Percentiles rank a stretch among this genome's conserved stretches.
phyloP scores from a whole-genome alignment of 2,113 vertebrate species.

The Hirundichthys speculiger region DNA sequence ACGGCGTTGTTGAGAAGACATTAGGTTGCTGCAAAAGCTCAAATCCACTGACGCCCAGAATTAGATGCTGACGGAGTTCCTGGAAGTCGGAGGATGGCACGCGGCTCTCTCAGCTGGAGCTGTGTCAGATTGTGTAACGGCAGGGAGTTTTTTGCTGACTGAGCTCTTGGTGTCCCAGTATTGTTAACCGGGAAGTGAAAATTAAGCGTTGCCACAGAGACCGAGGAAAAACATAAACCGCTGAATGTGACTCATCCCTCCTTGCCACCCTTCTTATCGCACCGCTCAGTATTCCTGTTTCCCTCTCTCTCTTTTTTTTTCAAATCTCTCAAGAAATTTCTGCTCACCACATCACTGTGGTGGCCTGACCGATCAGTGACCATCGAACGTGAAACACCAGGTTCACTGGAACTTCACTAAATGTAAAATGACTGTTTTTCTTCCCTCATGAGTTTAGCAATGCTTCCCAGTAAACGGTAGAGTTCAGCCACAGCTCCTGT shows the following conservation, averaged over 20 bases:
- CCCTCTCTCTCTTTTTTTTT: background rate
- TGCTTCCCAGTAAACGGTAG: slow-evolving; percentile 2
- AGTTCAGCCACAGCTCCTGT: no score
- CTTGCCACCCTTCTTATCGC: background rate
- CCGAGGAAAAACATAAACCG: slow-evolving; percentile 42
- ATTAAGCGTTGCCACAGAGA: slow-evolving; percentile 45
- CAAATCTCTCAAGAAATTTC: background rate
- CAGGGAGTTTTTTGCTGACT: slow-evolving; percentile 32
- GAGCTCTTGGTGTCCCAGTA: slow-evolving; percentile 20
- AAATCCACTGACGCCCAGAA: no score
- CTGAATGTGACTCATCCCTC: slow-evolving; percentile 12
- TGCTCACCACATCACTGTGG: background rate
- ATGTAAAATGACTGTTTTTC: background rate
- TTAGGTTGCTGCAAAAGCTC: no score
- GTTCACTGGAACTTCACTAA: no score
- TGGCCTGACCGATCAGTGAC: background rate
- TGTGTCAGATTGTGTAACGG: slow-evolving; percentile 10
- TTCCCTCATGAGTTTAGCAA: background rate
- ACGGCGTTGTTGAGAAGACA: no score
- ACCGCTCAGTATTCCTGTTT: no score
- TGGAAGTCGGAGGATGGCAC: background rate
- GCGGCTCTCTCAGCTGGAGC: background rate
- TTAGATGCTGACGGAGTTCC: background rate
- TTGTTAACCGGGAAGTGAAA: slow-evolving; percentile 69
- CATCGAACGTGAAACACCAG: background rate